Evolutionary conservation across 1,140 invertebrate species (phyloP), one percentile per base, ranked within the genome.

Genomic region (Goniozus legneri): DNA sequence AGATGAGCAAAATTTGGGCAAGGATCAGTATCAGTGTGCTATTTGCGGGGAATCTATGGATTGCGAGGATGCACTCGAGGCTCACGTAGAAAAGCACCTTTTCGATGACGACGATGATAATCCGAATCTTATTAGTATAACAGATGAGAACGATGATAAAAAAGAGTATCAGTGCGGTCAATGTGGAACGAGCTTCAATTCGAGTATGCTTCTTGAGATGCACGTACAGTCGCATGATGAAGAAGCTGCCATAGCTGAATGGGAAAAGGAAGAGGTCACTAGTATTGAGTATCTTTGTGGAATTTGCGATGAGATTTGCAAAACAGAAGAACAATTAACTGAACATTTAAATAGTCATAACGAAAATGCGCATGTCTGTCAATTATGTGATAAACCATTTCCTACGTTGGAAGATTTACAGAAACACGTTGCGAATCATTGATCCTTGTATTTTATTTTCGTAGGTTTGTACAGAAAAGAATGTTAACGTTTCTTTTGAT

Each of bases 71-170:
- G 58, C 56, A 0, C 43, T 73, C 0, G 67, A 72, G 14, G 47
- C 35, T 2, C 74, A 76, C 2, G 67, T 75, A 3, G 61, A 65
- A 7, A 70, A 71, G 24, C 73, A 75, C 44, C 48, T 73, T 1
- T 67, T 60, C 2, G 71, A 73, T 3, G 67, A 74, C 14, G 69
- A 65, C 10, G 71, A 75, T 24, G 71, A 75, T 32, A 74, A 70
- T 58, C 69, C 70, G 0, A 70, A 72, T 47, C 43, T 76, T 1
- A 65, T 73, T 31, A 71, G 43, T 7, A 71, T 68, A 8, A 31
- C 54, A 0, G 48, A 20, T 8, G 50, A 54, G 8, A 39, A 32
- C 10, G 53, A 51, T 6, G n/a, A n/a, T n/a, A n/a, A n/a, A n/a
- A 52, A 54, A 21, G 15, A 40, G 4, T 65, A 62, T 22, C 52